phyloP scores from a whole-genome alignment of 2,888 invertebrate species.

The Scaptomyza polygonia region DNA sequence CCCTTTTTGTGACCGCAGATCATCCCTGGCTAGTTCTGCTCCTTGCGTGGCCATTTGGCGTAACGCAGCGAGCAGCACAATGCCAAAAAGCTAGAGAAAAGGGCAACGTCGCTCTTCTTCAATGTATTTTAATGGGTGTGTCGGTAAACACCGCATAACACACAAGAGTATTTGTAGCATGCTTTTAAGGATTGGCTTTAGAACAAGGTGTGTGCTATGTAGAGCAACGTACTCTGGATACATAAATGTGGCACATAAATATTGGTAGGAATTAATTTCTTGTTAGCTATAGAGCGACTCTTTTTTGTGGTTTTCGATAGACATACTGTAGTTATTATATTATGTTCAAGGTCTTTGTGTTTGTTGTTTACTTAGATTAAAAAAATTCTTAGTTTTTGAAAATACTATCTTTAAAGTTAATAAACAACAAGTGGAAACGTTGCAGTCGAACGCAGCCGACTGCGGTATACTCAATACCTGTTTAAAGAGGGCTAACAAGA shows the following conservation, averaged over 20 bases:
- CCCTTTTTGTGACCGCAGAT: conserved; percentile 79
- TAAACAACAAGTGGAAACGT: too few relatives aligned
- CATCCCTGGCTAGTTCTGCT: conserved; percentile 57
- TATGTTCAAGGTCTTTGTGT: background rate
- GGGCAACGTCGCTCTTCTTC: conserved; percentile 51
- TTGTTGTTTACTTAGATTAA: too few relatives aligned
- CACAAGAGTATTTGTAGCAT: conserved; percentile 16
- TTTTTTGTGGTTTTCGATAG: background rate
- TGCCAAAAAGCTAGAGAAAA: conserved; percentile 40
- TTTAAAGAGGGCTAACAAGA: too few relatives aligned
- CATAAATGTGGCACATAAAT: conserved; percentile 51
- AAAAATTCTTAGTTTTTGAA: too few relatives aligned
- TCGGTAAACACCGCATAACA: conserved; percentile 7
- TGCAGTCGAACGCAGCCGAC: too few relatives aligned
- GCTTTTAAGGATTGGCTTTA: conserved; percentile 73
- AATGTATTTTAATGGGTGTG: conserved; percentile 42
- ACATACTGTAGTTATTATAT: conserved; percentile 5
- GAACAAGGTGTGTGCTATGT: conserved; percentile 68
- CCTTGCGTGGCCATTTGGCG: conserved; percentile 66
- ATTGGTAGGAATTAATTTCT: conserved; percentile 42
- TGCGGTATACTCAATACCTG: too few relatives aligned
- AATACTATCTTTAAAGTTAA: too few relatives aligned
- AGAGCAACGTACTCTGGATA: conserved; percentile 45
- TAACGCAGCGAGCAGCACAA: conserved; percentile 34
- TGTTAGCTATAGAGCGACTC: conserved; percentile 17